Evolutionary conservation across 2,797 vertebrate species (phyloP).

Genomic region (Graptemys geographica): DNA sequence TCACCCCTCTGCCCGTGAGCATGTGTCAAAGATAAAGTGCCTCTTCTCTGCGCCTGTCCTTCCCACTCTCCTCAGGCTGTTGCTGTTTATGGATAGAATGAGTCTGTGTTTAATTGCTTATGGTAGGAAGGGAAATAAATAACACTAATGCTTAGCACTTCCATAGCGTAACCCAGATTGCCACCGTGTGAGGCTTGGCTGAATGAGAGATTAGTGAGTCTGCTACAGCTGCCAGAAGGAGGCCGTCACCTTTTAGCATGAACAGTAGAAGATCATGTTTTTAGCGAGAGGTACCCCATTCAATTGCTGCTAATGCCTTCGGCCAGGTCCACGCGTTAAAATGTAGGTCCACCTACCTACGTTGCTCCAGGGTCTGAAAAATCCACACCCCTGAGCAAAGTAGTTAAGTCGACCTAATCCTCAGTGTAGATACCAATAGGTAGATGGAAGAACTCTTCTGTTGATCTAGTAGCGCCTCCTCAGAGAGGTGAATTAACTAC

Average conservation of each 20-base stretch:
- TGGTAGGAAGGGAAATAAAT: conserved; percentile 64
- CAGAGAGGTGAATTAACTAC: neutral
- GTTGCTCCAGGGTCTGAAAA: neutral
- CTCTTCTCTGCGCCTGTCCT: conserved; percentile 10
- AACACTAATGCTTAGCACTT: conserved; percentile 28
- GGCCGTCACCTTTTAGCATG: neutral
- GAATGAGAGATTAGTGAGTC: neutral
- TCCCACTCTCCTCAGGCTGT: conserved; percentile 40
- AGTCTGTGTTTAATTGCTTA: conserved; percentile 64
- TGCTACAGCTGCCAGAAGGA: neutral
- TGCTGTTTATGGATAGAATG: conserved; percentile 48
- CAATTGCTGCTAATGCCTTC: neutral
- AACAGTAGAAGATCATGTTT: neutral
- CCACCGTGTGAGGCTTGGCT: neutral
- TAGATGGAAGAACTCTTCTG: neutral
- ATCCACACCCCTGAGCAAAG: neutral
- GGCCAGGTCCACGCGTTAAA: neutral
- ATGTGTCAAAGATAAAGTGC: conserved; percentile 59
- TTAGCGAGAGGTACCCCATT: neutral
- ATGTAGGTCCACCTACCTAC: neutral
- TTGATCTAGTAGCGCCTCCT: neutral
- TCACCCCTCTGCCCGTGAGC: conserved; percentile 58
- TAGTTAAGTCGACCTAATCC: neutral
- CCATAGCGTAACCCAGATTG: neutral
- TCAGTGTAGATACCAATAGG: neutral